Evolutionary conservation across 1,140 invertebrate species (phyloP), one percentile per base, ranked within the genome.

Genomic region (Cydia amplana): DNA sequence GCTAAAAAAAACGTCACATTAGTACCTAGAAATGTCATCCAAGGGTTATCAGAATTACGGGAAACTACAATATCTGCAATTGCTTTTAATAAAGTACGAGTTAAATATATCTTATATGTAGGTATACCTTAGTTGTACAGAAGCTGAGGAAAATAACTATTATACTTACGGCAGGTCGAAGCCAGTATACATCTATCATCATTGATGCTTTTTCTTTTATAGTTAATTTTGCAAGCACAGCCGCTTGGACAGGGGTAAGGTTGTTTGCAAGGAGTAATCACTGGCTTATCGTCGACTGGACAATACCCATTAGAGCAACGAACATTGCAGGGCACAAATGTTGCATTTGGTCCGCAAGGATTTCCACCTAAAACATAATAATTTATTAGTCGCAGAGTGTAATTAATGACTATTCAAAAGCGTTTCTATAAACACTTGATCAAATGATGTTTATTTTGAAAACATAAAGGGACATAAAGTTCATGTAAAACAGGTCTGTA

Each of bases 101-200:
- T n/a, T n/a, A n/a, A n/a, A n/a, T n/a, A n/a, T n/a, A n/a, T n/a
- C n/a, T n/a, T n/a, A n/a, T n/a, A n/a, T n/a, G n/a, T n/a, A n/a
- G n/a, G n/a, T n/a, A n/a, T n/a, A n/a, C n/a, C n/a, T n/a, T n/a
- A n/a, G n/a, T n/a, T 25, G 4, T 28, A 28, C 3, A 28, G 28
- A 28, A 36, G 32, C 32, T 6, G 32, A 36, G 4, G 32, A 36
- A 36, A 36, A 36, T 7, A 7, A 36, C 32, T 36, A 20, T 20
- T 36, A 20, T 20, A 78, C 77, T 78, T 55, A 75, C 77, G 67
- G 49, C 77, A 78, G n/a, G 73, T 74, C 23, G 46, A 14, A 25
- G 77, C 67, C 1, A 55, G 40, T 49, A 78, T 75, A 46, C 77
- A 78, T 36, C 28, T 43, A 18, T 40, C 46, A 23, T 78, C 77